phyloP scores from a whole-genome alignment of 1,140 invertebrate genomes.

The Calliphora vicina region DNA sequence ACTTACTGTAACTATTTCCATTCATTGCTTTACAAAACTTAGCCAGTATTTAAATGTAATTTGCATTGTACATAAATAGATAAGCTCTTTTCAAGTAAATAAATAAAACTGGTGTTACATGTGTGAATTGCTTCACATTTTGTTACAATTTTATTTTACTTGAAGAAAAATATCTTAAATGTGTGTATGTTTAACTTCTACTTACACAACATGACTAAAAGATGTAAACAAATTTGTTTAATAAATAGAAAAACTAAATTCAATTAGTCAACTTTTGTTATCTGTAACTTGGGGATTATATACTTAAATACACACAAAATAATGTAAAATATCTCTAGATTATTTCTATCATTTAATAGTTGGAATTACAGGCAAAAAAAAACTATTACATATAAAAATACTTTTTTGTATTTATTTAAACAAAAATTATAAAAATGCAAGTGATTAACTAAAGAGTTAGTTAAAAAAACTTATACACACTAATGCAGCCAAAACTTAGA shows the following conservation, averaged over 20 bases:
- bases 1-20: too few species aligned
- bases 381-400: too few species aligned
- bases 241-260: slow-evolving; percentile 19
- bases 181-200: not conserved
- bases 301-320: not conserved
- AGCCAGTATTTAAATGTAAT: too few species aligned
- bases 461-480: too few species aligned
- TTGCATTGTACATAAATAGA: too few species aligned
- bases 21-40: too few species aligned
- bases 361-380: too few species aligned
- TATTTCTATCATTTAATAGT: too few species aligned
- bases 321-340: not conserved
- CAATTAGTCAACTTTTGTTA: slow-evolving; percentile 33
- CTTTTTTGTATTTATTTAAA: too few species aligned
- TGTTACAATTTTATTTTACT: not conserved
- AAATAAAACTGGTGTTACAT: not conserved
- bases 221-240: slow-evolving; percentile 31
- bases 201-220: not conserved
- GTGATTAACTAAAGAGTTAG: too few species aligned
- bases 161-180: not conserved
- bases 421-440: too few species aligned
- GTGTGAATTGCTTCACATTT: slow-evolving; percentile 1
- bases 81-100: not conserved
- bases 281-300: slow-evolving; percentile 26
- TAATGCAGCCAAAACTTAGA: too few species aligned